Percentiles rank a stretch among this genome's conserved stretches.
phyloP scores from a whole-genome alignment of 2,888 invertebrate species.

The Euplagia quadripunctaria region DNA sequence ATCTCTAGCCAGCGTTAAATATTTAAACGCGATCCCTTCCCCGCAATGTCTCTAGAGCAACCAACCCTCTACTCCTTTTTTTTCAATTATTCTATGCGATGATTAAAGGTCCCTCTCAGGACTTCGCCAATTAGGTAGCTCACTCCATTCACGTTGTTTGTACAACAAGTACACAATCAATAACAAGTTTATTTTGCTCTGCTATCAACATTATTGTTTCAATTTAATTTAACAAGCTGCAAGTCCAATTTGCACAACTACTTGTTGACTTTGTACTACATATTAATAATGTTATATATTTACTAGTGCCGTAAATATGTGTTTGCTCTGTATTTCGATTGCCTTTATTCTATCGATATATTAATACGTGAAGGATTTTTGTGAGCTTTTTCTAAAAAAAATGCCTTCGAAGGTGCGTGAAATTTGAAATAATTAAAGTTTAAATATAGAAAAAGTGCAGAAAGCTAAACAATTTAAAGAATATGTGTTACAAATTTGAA shows the following conservation, averaged over 20 bases:
- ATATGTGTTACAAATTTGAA: no score
- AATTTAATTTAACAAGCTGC: constrained; percentile 13
- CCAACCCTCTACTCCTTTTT: not conserved
- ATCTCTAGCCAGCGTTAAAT: not conserved
- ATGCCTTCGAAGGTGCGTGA: no score
- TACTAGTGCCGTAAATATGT: not conserved
- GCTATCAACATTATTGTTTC: constrained; percentile 18
- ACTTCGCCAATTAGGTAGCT: constrained; percentile 1
- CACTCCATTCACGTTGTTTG: not conserved
- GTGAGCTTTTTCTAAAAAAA: no score
- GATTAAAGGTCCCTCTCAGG: not conserved
- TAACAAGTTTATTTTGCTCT: constrained; percentile 1
- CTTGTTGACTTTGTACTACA: constrained; percentile 5
- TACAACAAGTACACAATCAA: not conserved
- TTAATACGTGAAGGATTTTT: no score
- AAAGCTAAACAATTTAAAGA: no score
- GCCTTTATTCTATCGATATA: not conserved
- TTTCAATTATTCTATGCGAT: not conserved
- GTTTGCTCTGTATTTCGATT: not conserved
- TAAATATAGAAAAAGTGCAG: no score
- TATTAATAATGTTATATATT: constrained; percentile 13
- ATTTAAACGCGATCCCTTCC: not conserved
- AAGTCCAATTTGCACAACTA: constrained; percentile 16
- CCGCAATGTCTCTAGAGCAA: not conserved
- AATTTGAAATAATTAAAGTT: no score